Evolutionary conservation across 2,113 vertebrate genomes (phyloP).

Genomic region (Leuciscus idus): DNA sequence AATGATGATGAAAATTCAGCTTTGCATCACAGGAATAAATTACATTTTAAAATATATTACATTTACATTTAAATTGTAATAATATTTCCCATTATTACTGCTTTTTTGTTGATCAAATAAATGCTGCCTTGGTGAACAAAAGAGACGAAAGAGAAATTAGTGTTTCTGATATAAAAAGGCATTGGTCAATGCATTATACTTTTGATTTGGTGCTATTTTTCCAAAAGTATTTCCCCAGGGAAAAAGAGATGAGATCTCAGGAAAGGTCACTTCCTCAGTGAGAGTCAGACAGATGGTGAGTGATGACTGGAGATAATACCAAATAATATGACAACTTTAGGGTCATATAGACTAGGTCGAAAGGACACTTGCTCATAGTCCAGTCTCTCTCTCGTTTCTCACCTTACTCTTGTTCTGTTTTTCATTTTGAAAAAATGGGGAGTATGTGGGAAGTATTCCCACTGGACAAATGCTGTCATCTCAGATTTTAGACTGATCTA

Average conservation of each 20-base stretch:
- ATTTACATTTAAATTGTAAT: no score
- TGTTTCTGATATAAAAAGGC: background rate
- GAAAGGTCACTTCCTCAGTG: conserved; percentile 43
- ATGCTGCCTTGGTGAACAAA: background rate
- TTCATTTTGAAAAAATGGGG: background rate
- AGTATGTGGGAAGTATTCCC: conserved; percentile 5
- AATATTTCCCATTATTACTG: background rate
- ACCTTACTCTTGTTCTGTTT: conserved; percentile 10
- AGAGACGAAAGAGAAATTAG: background rate
- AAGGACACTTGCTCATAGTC: background rate
- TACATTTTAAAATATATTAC: no score
- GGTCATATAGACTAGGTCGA: background rate
- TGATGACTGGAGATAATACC: conserved; percentile 9
- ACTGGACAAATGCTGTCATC: background rate
- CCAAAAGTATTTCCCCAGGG: background rate
- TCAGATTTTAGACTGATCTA: background rate
- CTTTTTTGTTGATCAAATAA: background rate
- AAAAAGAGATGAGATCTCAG: conserved; percentile 11
- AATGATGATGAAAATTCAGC: no score
- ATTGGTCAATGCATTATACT: background rate
- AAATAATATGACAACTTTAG: conserved; percentile 8
- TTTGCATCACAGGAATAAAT: no score
- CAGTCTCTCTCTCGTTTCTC: background rate
- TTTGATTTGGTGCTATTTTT: conserved; percentile 7
- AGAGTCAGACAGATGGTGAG: conserved; percentile 24